phyloP scores from a whole-genome alignment of 2,797 vertebrate genomes.

The Natrix natrix region DNA sequence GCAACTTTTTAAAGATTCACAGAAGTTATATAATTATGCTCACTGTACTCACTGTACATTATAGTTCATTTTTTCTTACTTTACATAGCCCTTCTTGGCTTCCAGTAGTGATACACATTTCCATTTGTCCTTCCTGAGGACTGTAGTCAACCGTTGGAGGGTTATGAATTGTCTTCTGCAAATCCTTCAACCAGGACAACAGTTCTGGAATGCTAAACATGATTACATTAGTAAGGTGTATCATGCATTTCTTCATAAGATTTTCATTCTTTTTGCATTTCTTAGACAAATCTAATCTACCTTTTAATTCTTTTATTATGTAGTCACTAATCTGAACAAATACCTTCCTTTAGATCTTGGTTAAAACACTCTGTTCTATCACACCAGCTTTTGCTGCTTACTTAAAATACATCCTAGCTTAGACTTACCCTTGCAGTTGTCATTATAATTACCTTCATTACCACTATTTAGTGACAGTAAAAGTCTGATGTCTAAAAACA shows the following conservation, averaged over 20 bases:
- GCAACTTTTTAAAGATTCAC: background rate
- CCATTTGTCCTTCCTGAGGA: constrained; percentile 83
- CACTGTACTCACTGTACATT: background rate
- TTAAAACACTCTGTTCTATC: background rate
- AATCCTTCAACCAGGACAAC: constrained; percentile 85
- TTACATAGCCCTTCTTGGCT: constrained; percentile 94
- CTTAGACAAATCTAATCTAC: background rate
- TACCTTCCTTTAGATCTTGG: background rate
- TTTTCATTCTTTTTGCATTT: background rate
- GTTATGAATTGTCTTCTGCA: constrained; percentile 85
- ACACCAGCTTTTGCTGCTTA: background rate
- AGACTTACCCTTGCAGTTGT: background rate
- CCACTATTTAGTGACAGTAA: background rate
- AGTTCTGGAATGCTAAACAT: constrained; percentile 86
- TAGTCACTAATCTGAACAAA: background rate
- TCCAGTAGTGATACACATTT: constrained; percentile 88
- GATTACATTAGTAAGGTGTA: background rate
- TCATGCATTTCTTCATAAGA: background rate
- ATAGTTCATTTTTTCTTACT: constrained; percentile 69
- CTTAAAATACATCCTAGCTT: background rate
- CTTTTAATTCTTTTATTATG: background rate
- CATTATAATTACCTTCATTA: background rate
- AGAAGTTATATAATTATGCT: background rate
- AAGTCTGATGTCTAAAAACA: background rate
- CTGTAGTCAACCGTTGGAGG: constrained; percentile 80